Conservation (phyloP, 2,797 vertebrate genomes). For the Ctenopoma kingsleyae region DNA sequence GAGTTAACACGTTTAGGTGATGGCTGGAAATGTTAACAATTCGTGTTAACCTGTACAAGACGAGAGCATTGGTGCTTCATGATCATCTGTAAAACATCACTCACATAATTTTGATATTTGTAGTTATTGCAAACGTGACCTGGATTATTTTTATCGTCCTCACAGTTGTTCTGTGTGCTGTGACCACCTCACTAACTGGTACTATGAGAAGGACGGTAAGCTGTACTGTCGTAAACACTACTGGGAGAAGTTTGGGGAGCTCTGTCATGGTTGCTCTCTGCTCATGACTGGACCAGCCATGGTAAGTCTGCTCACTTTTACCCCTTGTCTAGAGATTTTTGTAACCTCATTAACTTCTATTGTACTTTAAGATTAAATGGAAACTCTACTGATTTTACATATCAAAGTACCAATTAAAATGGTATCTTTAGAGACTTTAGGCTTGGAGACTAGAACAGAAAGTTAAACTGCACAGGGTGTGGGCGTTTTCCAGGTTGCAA, state of each 20-base stretch:
- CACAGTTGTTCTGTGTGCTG: conserved; percentile 94
- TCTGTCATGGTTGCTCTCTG: conserved; percentile 95
- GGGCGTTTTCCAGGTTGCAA: background rate
- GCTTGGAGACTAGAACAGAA: too few relatives aligned
- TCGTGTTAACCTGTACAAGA: too few relatives aligned
- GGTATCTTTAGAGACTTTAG: background rate
- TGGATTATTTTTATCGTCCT: conserved; percentile 6
- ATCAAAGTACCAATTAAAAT: background rate
- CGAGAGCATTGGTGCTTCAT: background rate
- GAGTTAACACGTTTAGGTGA: background rate
- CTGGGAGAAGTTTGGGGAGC: conserved; percentile 95
- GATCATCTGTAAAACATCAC: conserved; percentile 16
- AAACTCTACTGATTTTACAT: background rate
- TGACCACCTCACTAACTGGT: conserved; percentile 95
- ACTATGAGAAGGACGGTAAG: conserved; percentile 93
- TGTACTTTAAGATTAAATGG: background rate
- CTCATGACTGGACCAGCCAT: conserved; percentile 97
- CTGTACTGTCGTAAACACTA: conserved; percentile 96
- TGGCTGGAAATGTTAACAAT: background rate
- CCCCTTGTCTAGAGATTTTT: background rate
- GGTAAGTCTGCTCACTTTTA: conserved; percentile 80
- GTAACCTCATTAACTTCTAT: background rate
- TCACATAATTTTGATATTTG: conserved; percentile 6
- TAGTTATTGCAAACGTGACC: conserved; percentile 15
- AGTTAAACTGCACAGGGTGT: background rate